Conservation (phyloP, 2,888 invertebrate genomes). For the Julus scandinavius region DNA sequence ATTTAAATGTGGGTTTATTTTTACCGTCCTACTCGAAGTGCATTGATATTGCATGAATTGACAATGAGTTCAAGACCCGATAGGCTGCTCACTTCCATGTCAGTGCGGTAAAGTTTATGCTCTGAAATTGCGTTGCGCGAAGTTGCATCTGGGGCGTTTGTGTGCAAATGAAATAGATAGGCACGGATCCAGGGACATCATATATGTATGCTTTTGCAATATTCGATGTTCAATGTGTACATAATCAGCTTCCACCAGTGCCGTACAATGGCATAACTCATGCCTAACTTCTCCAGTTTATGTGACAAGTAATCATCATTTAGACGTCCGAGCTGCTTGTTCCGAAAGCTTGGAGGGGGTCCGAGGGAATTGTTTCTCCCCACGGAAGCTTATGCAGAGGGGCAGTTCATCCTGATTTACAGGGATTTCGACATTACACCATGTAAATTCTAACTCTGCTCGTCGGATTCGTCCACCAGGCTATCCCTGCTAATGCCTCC, state of each 20-base stretch:
- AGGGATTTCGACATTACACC: conserved; percentile 50
- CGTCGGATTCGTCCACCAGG: background rate
- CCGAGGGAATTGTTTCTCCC: conserved; percentile 47
- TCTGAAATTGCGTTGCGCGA: background rate
- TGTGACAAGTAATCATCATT: conserved; percentile 55
- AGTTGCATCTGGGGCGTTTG: background rate
- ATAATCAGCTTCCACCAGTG: conserved; percentile 48
- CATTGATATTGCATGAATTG: conserved; percentile 42
- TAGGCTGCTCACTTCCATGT: background rate
- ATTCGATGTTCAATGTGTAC: conserved; percentile 44
- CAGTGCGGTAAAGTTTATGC: background rate
- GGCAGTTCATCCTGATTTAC: conserved; percentile 55
- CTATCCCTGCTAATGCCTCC: conserved; percentile 51
- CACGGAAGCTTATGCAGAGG: conserved; percentile 48
- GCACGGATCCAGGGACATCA: conserved; percentile 33
- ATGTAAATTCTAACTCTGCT: conserved; percentile 49
- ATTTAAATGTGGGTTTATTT: conserved; percentile 38
- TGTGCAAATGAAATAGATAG: background rate
- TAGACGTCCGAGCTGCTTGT: conserved; percentile 51
- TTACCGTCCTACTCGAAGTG: conserved; percentile 42
- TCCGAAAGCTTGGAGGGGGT: conserved; percentile 40
- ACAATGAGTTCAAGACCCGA: conserved; percentile 35
- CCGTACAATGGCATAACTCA: conserved; percentile 51
- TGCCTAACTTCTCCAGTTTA: conserved; percentile 52
- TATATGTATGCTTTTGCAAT: conserved; percentile 31